Evolutionary conservation across 2,888 invertebrate genomes (phyloP).

Genomic region (Gerris lacustris): DNA sequence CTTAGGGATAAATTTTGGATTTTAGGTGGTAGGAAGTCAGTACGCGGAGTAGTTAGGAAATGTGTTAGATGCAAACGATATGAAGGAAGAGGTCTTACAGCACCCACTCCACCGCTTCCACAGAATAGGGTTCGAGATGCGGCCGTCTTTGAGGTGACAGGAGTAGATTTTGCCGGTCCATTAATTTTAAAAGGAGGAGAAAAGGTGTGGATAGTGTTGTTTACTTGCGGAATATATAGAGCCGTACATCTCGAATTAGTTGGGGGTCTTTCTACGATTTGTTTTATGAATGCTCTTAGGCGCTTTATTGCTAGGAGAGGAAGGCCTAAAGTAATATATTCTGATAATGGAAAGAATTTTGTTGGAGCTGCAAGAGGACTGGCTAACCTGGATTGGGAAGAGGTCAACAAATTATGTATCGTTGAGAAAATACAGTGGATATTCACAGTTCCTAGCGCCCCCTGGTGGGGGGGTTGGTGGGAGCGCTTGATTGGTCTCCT

Average conservation of each 20-base stretch:
- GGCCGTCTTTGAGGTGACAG: constrained; percentile 32
- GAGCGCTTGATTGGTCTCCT: constrained; percentile 15
- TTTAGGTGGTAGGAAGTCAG: constrained; percentile 9
- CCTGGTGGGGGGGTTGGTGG: constrained; percentile 32
- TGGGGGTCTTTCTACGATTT: constrained; percentile 2
- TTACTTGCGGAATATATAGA: constrained; percentile 16
- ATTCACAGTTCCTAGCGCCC: constrained; percentile 34
- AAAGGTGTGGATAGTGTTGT: constrained; percentile 16
- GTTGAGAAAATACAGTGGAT: constrained; percentile 30
- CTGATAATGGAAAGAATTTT: constrained; percentile 38
- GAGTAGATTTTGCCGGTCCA: constrained; percentile 36
- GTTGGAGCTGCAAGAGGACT: constrained; percentile 36
- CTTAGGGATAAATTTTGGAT: constrained; percentile 19
- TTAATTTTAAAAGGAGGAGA: constrained; percentile 27
- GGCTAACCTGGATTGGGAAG: constrained; percentile 42
- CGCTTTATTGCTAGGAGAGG: constrained; percentile 17
- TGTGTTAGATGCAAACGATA: constrained; percentile 26
- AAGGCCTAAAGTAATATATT: constrained; percentile 24
- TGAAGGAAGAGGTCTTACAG: constrained; percentile 24
- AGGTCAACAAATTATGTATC: constrained; percentile 23
- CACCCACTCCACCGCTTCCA: constrained; percentile 30
- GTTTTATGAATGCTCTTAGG: constrained; percentile 9
- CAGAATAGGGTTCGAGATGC: constrained; percentile 31
- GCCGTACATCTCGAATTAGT: constrained; percentile 18
- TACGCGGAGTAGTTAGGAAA: neutral